These are phyloP conservation scores for Micronycteris hirsuta DNA, from an alignment of 2,113 vertebrate genomes.

Conservation along the genomic window DNA sequence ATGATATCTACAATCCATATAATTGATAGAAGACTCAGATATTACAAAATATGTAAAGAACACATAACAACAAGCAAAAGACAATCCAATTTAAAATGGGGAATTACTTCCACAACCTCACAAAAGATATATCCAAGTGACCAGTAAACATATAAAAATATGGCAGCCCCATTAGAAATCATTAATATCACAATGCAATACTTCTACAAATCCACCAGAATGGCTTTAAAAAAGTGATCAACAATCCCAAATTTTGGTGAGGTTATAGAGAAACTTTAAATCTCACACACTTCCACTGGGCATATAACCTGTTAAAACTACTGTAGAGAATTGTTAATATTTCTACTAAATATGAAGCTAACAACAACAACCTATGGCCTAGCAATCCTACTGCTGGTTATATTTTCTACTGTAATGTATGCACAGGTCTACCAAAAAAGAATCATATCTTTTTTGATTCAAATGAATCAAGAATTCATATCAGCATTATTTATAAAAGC, in stretches of 20 bases:
- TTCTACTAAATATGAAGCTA: background rate
- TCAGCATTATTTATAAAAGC: background rate
- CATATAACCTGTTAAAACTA: background rate
- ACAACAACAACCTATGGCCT: background rate
- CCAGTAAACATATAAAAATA: background rate
- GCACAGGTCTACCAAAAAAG: background rate
- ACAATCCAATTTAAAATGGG: background rate
- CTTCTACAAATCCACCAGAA: background rate
- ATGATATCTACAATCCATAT: background rate
- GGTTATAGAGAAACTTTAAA: background rate
- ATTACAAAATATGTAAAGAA: background rate
- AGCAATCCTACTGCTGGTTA: background rate
- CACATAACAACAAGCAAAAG: background rate
- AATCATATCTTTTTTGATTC: too few species aligned
- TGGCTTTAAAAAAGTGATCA: background rate
- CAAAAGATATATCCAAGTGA: background rate
- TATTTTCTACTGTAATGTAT: background rate
- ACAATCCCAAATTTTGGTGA: background rate
- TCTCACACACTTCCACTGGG: background rate
- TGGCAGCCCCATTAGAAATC: background rate
- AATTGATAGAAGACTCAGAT: background rate
- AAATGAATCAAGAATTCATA: too few species aligned
- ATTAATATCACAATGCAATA: background rate
- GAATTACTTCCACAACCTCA: background rate
- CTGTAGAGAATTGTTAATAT: background rate